Percentiles rank a stretch among this genome's conserved stretches.
Conservation (phyloP, 2,113 vertebrate genomes). For the Sinocyclocheilus anshuiensis region DNA sequence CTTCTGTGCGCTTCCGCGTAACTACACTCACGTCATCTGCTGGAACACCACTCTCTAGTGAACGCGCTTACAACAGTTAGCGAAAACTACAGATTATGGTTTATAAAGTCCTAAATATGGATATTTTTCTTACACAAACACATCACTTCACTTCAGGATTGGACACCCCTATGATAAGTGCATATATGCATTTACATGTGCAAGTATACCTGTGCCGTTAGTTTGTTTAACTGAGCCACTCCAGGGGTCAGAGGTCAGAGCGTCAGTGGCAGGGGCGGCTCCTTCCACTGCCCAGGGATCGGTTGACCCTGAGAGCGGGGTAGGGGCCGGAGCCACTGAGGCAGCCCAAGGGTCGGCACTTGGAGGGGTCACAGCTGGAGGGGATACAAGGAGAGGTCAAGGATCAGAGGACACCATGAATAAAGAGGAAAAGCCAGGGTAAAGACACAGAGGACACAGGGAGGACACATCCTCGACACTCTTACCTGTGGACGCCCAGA, state of each 20-base stretch:
- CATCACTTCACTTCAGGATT: not conserved
- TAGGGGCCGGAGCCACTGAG: constrained; percentile 72
- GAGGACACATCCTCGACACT: not conserved
- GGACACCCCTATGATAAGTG: not conserved
- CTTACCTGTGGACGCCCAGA: constrained; percentile 77
- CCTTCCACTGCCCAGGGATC: constrained; percentile 79
- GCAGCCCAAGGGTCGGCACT: constrained; percentile 80
- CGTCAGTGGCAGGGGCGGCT: constrained; percentile 72
- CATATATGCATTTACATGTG: constrained; percentile 26
- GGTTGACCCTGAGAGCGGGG: constrained; percentile 72
- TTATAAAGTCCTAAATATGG: too few relatives aligned
- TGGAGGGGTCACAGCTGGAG: constrained; percentile 79
- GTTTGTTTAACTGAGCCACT: constrained; percentile 79
- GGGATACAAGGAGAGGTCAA: constrained; percentile 64
- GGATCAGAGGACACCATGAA: constrained; percentile 60
- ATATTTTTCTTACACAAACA: too few relatives aligned
- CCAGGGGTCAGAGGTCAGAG: constrained; percentile 77
- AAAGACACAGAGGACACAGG: constrained; percentile 49
- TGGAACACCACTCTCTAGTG: too few relatives aligned
- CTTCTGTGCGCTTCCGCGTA: too few relatives aligned
- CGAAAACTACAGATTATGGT: too few relatives aligned
- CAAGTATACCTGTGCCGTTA: constrained; percentile 79
- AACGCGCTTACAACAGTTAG: too few relatives aligned
- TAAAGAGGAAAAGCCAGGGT: constrained; percentile 55
- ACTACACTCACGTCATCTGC: too few relatives aligned